Evolutionary conservation across 2,113 vertebrate genomes (phyloP), one percentile per base, ranked within the genome.

Genomic region (Gymnogyps californianus): DNA sequence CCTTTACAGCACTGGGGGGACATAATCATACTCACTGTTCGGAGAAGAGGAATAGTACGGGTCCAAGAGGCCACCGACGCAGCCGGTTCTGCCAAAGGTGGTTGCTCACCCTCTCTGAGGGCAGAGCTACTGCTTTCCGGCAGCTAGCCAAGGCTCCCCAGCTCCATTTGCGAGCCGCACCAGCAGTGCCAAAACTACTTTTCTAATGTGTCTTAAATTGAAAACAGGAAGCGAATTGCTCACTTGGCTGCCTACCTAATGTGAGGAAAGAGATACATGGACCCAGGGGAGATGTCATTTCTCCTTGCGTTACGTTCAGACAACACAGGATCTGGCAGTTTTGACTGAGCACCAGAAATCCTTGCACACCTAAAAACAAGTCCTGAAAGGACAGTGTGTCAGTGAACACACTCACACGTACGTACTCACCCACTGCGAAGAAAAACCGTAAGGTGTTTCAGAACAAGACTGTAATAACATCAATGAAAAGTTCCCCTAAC

Each of bases 141-240:
- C 55, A 19, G 64, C 52, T 12, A 25, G 51, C 42, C 34, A 28
- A 20, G 59, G 44, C 29, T 95, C 34, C 47, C 49, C 57, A 32
- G 65, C 74, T 89, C 82, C 75, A 14, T 20, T 26, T 16, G 25
- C 52, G 21, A 87, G 44, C 69, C 4, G 0, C n/a, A 25, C 31
- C 54, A 76, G 44, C 11, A 1, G 14, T 76, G 92, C 78, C 82
- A 85, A 66, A 91, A 77, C 36, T 29, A 7, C 82, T 66, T 79
- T 47, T 81, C 74, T 92, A 31, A 49, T 61, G 51, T 10, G 2
- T 46, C 57, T 77, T 36, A 32, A 36, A 77, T 51, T 76, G 82
- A 93, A 95, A 94, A 90, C 82, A 91, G 85, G 95, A 93, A 91
- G 75, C 16, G 31, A 83, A 55, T 85, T 72, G 86, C 87, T 96